Evolutionary conservation across 1,140 invertebrate species (phyloP), one percentile per base, ranked within the genome.

Genomic region (Drosophila cardini): DNA sequence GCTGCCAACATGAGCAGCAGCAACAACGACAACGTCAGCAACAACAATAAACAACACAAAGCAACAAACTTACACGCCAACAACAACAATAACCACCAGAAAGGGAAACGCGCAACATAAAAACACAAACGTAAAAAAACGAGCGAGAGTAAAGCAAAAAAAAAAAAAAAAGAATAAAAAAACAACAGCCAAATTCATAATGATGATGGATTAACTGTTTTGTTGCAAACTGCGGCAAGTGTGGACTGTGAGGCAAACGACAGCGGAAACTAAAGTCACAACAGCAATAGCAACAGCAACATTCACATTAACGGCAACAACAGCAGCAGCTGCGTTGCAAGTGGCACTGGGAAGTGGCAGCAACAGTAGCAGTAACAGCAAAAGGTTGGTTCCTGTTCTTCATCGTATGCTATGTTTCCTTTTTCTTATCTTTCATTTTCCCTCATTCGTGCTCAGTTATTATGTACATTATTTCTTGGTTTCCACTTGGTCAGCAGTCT

Each of bases 191-290:
- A 81, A 86, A 76, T 79, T 78, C 79, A 79, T 79, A 76, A 86
- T 79, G 79, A 86, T 87, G 83, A 86, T 87, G 83, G 78, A 86
- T 86, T 86, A 82, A 82, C 78, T 82, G 79, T 45, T 82, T 62
- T 69, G n/a, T 79, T 70, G 61, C 50, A 65, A 68, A 60, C 46
- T 72, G 60, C 65, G 68, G 50, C 30, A 63, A 64, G 60, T 45
- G 68, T 48, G 58, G 38, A 48, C 16, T 38, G 60, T 13, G 13
- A 30, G 26, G 46, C 38, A 26, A 53, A 30, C 60, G 36, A 50
- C 55, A 71, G 62, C 32, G 56, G 62, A 72, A 65, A 64, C 63
- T 53, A 45, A 52, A 73, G 55, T 67, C 70, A 57, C n/a, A 67
- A 45, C 42, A 21, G 21, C 42, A 46, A 34, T 13, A 10, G 11